Evolutionary conservation across 1,140 invertebrate genomes (phyloP).

Genomic region (Sipha flava): DNA sequence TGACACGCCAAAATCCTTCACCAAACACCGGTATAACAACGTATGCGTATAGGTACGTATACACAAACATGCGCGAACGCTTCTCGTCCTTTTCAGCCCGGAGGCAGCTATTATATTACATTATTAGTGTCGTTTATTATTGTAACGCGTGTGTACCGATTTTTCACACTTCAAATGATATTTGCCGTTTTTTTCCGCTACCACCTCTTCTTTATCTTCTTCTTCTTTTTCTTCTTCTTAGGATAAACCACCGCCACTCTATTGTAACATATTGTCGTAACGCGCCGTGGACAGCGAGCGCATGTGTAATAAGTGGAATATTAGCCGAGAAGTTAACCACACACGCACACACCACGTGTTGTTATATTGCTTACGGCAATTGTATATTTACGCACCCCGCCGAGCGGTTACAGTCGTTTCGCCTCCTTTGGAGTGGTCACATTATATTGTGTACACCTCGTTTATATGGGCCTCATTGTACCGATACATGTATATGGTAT

Average conservation of each 20-base stretch:
- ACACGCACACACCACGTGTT: background rate
- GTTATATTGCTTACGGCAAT: background rate
- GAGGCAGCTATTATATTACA: background rate
- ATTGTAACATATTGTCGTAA: background rate
- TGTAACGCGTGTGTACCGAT: background rate
- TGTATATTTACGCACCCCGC: background rate
- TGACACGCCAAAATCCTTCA: no score
- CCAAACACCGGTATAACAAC: no score
- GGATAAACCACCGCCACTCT: background rate
- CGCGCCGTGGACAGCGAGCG: background rate
- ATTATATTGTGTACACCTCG: background rate
- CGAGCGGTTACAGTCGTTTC: no score
- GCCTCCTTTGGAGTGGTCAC: no score
- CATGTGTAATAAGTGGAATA: background rate
- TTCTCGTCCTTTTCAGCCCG: no score
- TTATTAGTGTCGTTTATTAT: background rate
- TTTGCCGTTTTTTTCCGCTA: background rate
- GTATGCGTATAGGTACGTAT: no score
- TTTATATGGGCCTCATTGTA: no score
- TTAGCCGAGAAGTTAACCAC: no score
- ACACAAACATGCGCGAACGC: no score
- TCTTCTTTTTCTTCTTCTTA: background rate
- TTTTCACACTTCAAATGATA: conserved; percentile 27
- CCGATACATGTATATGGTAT: no score
- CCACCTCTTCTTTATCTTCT: background rate